These are phyloP conservation scores for Gerris lacustris DNA, from an alignment of 2,888 invertebrate genomes.

Conservation along the genomic window DNA sequence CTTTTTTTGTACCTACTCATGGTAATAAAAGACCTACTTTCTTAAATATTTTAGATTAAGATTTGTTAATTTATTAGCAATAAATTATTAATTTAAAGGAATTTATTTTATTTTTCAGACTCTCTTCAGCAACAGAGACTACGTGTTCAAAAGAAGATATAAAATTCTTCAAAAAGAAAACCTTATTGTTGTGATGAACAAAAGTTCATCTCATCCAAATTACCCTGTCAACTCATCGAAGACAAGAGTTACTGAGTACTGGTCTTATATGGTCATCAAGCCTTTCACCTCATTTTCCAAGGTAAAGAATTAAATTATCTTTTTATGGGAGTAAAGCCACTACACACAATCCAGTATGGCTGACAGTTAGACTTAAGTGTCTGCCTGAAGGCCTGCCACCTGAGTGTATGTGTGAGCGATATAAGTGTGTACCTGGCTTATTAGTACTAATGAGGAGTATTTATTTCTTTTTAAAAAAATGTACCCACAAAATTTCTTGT, in stretches of 20 bases:
- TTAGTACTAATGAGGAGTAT: too few relatives aligned
- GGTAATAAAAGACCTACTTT: too few relatives aligned
- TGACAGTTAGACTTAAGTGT: not conserved
- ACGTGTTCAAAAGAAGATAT: constrained; percentile 65
- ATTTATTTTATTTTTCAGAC: constrained; percentile 41
- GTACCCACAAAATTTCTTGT: too few relatives aligned
- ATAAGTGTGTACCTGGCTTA: too few relatives aligned
- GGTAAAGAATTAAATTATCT: constrained; percentile 28
- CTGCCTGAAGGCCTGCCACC: too few relatives aligned
- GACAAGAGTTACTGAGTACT: constrained; percentile 56
- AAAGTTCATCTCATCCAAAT: constrained; percentile 54
- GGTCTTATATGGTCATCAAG: constrained; percentile 76
- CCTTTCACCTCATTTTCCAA: constrained; percentile 49
- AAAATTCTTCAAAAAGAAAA: constrained; percentile 44
- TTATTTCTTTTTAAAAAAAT: too few relatives aligned
- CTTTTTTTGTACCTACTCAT: too few relatives aligned
- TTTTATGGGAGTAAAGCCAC: constrained; percentile 31
- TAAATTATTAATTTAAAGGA: too few relatives aligned
- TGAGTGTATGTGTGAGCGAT: too few relatives aligned
- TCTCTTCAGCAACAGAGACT: constrained; percentile 73
- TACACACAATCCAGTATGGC: constrained; percentile 32
- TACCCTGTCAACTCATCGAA: constrained; percentile 55
- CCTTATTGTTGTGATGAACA: constrained; percentile 52
- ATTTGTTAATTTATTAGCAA: too few relatives aligned
- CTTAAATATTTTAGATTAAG: too few relatives aligned